These are phyloP conservation scores for Schizaphis graminum DNA, from an alignment of 2,888 invertebrate genomes.

Conservation along the genomic window DNA sequence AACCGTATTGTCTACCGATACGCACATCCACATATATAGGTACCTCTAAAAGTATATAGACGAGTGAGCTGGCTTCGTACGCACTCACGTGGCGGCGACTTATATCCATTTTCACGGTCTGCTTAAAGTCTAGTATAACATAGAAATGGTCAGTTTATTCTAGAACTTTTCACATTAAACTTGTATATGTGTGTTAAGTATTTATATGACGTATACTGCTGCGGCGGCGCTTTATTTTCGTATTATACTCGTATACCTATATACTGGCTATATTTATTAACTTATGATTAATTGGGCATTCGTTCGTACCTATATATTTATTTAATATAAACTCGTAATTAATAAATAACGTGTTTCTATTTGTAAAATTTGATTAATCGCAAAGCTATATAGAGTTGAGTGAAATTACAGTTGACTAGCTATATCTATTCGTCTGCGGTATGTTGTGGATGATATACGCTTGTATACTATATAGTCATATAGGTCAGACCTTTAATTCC, in stretches of 20 bases:
- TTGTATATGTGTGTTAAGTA: neutral
- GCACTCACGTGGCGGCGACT: constrained; percentile 30
- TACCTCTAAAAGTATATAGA: neutral
- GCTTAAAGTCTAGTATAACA: constrained; percentile 15
- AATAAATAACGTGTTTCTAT: no score
- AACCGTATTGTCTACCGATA: constrained; percentile 26
- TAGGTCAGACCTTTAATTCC: neutral
- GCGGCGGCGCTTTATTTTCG: neutral
- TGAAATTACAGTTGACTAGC: neutral
- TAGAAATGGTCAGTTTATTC: constrained; percentile 1
- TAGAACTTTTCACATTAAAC: neutral
- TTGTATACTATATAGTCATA: no score
- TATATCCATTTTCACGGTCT: constrained; percentile 58
- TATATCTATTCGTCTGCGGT: no score
- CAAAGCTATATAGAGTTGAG: no score
- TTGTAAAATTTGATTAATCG: neutral
- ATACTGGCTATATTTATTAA: neutral
- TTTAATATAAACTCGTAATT: neutral
- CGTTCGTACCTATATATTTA: neutral
- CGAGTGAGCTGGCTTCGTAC: neutral
- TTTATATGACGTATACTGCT: neutral
- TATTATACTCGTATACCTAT: no score
- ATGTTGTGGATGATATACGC: no score
- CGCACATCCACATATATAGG: neutral
- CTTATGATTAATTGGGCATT: neutral